phyloP scores from a whole-genome alignment of 2,888 invertebrate genomes.

The Platycheirus rosarum region DNA sequence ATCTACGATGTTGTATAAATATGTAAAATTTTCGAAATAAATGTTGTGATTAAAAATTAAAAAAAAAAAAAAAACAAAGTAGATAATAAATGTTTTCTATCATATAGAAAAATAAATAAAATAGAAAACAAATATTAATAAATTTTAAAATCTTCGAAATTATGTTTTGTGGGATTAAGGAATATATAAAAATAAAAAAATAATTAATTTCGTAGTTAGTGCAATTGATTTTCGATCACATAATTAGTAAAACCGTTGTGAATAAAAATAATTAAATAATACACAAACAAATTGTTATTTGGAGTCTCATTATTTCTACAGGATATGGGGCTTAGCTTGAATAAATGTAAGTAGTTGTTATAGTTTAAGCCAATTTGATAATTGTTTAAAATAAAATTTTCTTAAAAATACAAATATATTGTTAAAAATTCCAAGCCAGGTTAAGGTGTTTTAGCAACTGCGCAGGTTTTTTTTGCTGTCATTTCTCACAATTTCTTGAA shows the following conservation, averaged over 20 bases:
- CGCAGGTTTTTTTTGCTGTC: conserved; percentile 24
- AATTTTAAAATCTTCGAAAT: conserved; percentile 52
- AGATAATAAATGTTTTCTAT: conserved; percentile 51
- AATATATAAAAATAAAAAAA: conserved; percentile 18
- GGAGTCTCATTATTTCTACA: conserved; percentile 5
- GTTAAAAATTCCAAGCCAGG: background rate
- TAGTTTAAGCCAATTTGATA: background rate
- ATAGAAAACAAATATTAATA: conserved; percentile 44
- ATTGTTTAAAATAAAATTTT: background rate
- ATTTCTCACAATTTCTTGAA: background rate
- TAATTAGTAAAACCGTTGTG: conserved; percentile 48
- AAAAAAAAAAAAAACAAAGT: conserved; percentile 12
- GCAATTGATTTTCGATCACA: conserved; percentile 55
- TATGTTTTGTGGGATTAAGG: conserved; percentile 37
- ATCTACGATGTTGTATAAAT: background rate
- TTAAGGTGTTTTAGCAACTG: background rate
- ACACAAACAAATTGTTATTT: conserved; percentile 15
- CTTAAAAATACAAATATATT: background rate
- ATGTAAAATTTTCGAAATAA: conserved; percentile 22
- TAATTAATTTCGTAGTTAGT: conserved; percentile 61
- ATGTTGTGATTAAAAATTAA: conserved; percentile 39
- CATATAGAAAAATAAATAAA: conserved; percentile 57
- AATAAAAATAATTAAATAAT: conserved; percentile 22
- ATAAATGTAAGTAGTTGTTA: conserved; percentile 42
- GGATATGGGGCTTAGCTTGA: conserved; percentile 40